Percentiles rank a stretch among this genome's conserved stretches.
phyloP scores from a whole-genome alignment of 2,113 vertebrate species.

The Lanius ludovicianus region DNA sequence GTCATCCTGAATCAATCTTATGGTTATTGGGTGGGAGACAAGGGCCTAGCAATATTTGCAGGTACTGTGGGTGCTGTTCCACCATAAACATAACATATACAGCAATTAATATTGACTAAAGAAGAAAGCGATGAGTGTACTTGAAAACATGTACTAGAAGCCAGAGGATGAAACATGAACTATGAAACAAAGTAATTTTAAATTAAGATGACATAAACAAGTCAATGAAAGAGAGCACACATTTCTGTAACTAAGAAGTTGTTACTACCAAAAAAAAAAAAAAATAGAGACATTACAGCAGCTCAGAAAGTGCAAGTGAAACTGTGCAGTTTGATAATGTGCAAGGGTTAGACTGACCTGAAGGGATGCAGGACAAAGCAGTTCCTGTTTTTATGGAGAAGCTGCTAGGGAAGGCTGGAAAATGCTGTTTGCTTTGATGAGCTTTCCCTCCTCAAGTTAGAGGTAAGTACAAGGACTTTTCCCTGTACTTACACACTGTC shows the following conservation, averaged over 20 bases:
- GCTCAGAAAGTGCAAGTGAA: background rate
- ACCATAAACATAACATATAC: background rate
- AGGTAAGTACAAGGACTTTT: background rate
- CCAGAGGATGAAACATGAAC: background rate
- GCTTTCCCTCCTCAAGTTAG: background rate
- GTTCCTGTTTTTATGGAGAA: background rate
- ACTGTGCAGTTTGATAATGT: background rate
- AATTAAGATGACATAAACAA: background rate
- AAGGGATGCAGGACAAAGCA: background rate
- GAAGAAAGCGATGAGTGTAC: background rate
- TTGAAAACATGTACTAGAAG: background rate
- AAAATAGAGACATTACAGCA: background rate
- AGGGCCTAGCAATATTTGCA: background rate
- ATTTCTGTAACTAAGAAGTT: background rate
- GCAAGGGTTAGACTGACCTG: background rate
- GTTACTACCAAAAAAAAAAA: background rate
- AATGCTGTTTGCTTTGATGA: background rate
- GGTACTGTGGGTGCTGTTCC: background rate
- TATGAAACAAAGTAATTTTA: background rate
- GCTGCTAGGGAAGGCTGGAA: background rate
- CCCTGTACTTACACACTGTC: fast-evolving
- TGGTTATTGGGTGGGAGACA: fast-evolving
- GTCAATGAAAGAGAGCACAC: background rate
- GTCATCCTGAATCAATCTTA: background rate
- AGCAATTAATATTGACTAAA: background rate